Evolutionary conservation across 2,113 vertebrate species (phyloP).

Genomic region (Mus spicilegus): DNA sequence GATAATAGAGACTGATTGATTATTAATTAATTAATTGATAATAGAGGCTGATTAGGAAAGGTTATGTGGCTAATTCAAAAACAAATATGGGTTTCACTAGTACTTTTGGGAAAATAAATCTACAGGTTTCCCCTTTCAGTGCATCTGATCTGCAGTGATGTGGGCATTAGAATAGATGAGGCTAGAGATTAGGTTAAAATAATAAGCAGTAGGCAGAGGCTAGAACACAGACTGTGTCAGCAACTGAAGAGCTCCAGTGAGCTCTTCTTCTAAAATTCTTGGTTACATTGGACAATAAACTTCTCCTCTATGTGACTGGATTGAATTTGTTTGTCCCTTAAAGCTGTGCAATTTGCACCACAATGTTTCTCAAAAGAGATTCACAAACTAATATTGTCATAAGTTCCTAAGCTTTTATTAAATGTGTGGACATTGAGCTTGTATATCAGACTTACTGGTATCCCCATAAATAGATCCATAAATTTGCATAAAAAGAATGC

Average conservation of each 20-base stretch:
- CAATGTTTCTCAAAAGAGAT: neutral
- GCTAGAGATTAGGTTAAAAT: neutral
- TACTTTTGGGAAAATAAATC: neutral
- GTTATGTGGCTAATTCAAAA: fast-evolving
- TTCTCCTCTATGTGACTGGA: neutral
- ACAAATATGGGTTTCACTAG: neutral
- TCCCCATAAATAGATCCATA: neutral
- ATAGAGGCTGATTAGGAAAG: neutral
- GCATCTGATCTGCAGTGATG: neutral
- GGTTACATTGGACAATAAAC: neutral
- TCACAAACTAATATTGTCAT: neutral
- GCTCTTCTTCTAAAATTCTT: neutral
- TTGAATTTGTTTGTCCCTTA: neutral
- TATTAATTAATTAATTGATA: neutral
- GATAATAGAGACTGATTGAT: neutral
- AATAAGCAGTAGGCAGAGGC: neutral
- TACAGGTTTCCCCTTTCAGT: neutral
- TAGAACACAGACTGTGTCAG: neutral
- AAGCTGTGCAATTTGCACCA: neutral
- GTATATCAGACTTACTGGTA: neutral
- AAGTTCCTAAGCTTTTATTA: neutral
- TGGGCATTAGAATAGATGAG: no score
- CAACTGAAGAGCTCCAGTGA: neutral
- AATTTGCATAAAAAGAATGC: neutral
- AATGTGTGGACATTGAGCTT: neutral